Base-by-base conservation (phyloP, 1,140 invertebrate species). In the Drosophila busckii region DNA sequence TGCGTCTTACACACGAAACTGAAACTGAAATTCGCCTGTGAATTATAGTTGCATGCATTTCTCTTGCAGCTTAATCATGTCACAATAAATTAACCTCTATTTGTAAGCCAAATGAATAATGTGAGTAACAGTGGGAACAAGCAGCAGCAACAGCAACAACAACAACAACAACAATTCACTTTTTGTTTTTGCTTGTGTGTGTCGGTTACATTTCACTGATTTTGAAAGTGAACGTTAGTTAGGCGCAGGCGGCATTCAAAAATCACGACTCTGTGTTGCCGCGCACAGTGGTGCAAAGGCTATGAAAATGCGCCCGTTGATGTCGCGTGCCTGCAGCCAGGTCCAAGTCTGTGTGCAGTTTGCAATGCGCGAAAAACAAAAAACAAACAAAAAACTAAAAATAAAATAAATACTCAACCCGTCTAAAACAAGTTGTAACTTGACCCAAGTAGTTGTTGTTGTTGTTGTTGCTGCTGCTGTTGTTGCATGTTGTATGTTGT, bases 181-280 rank as follows among this genome's bases (percentile, higher is more conserved):
- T 48, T 19, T 66, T 40, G 23, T 22, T 32, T 4, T 29, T 40
- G 26, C 59, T 42, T 13, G 12, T 29, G 12, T 49, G 62, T 71
- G 65, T 78, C 53, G 48, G 75, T 83, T 80, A 82, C 69, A 80
- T 80, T 82, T 82, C 75, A 83, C 76, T 83, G 73, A 82, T 80
- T 80, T 82, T 80, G 75, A 80, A 80, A 80, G 75, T 80, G 75
- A 80, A 80, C 75, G 75, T 62, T 63, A 42, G 53, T 53, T n/a
- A n/a, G n/a, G 70, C 34, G 70, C 70, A 76, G 70, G 60, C 70
- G 56, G 56, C 53, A 60, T 60, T n/a, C 16, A 28, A 44, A 29
- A 73, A 78, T 78, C 73, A 78, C 73, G 73, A 78, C 50, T 73
- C 61, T 61, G 55, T 70, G 55, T 54, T 38, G 61, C 31, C 17